Evolutionary conservation across 2,888 invertebrate species (phyloP).

Genomic region (Tenodera sinensis): DNA sequence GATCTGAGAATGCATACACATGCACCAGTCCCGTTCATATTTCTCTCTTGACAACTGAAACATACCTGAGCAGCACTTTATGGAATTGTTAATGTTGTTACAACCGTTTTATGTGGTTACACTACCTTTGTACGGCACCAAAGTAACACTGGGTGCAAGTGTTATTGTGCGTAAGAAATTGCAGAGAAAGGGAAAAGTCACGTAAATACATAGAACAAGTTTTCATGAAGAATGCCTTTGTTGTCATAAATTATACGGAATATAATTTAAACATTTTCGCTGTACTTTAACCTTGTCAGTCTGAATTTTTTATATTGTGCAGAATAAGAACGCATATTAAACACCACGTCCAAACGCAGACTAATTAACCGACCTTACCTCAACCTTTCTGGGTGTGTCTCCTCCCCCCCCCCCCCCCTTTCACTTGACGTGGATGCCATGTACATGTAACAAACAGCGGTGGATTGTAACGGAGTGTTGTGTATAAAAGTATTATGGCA

Average conservation of each 20-base stretch:
- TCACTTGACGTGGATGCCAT: no score
- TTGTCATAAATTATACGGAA: not conserved
- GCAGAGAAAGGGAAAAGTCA: not conserved
- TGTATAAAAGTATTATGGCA: no score
- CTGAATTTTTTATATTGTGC: no score
- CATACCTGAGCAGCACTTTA: not conserved
- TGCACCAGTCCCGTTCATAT: not conserved
- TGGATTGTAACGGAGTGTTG: no score
- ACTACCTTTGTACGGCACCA: not conserved
- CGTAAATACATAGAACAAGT: not conserved
- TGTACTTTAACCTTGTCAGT: not conserved
- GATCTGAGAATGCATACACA: not conserved
- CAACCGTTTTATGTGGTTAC: not conserved
- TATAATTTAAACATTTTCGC: not conserved
- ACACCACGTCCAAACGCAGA: no score
- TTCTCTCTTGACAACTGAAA: not conserved
- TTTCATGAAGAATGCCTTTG: not conserved
- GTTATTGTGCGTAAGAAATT: not conserved
- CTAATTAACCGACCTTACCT: no score
- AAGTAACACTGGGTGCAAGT: not conserved
- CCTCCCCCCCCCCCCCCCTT: no score
- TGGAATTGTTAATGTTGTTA: not conserved
- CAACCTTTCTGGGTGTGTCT: no score
- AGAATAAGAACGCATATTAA: no score
- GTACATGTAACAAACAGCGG: no score